These are phyloP conservation scores for Batillaria attramentaria DNA, from an alignment of 1,140 invertebrate genomes.

Conservation along the genomic window DNA sequence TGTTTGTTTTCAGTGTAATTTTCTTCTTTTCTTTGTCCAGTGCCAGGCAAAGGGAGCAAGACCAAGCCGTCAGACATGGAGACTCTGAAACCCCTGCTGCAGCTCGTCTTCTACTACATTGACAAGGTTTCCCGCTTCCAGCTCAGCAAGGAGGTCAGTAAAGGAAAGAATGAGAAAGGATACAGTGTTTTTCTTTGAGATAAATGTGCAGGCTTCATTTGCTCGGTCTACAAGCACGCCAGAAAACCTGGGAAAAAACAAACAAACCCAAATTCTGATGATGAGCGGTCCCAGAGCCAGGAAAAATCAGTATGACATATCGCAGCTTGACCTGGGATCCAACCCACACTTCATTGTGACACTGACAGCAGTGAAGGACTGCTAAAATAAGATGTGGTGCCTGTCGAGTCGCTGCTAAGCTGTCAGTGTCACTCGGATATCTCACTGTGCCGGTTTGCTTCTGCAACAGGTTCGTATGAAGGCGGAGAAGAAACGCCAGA, in stretches of 20 bases:
- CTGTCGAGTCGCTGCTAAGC: too few species aligned
- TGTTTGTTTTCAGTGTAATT: neutral
- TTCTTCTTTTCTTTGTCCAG: constrained; percentile 56
- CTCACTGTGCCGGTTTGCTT: too few species aligned
- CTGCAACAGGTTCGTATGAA: constrained; percentile 86
- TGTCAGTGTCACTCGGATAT: too few species aligned
- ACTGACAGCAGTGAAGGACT: neutral
- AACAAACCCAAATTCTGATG: too few species aligned
- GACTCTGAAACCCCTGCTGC: constrained; percentile 84
- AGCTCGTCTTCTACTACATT: constrained; percentile 91
- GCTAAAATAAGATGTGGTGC: too few species aligned
- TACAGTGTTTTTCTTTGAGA: too few species aligned
- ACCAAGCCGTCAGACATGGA: constrained; percentile 77
- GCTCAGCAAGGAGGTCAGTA: constrained; percentile 91
- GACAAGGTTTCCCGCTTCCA: constrained; percentile 92
- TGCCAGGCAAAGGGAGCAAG: constrained; percentile 69
- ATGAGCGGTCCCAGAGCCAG: too few species aligned
- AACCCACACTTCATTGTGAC: neutral
- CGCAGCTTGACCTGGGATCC: neutral
- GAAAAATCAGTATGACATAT: too few species aligned
- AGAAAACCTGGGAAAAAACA: too few species aligned
- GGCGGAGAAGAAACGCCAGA: constrained; percentile 92
- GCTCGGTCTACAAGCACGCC: too few species aligned
- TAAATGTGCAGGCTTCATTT: too few species aligned
- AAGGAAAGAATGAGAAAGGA: too few species aligned